Conservation (phyloP, 2,797 vertebrate genomes). For the Dryobates pubescens region DNA sequence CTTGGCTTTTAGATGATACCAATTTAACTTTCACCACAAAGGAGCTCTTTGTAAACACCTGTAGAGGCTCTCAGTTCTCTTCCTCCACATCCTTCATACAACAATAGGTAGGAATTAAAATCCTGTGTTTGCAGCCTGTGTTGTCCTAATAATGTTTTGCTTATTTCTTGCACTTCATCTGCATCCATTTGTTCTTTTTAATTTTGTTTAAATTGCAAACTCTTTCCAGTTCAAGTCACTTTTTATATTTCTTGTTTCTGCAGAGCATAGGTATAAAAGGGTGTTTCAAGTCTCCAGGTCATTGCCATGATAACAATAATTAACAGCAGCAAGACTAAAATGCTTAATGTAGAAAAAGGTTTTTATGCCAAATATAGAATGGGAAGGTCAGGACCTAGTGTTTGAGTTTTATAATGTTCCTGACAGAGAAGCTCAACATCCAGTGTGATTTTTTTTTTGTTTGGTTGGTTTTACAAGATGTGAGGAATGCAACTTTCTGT, state of each 20-base stretch:
- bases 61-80: background rate
- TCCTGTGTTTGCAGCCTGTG: background rate
- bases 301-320: background rate
- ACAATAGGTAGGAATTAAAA: background rate
- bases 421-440: background rate
- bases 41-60: background rate
- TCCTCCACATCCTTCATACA: background rate
- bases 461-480: background rate
- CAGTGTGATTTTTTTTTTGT: background rate
- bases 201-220: background rate
- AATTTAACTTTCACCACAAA: background rate
- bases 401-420: background rate
- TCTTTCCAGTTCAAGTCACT: background rate
- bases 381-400: background rate
- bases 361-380: background rate
- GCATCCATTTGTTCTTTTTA: background rate
- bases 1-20: background rate
- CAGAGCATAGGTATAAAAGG: background rate
- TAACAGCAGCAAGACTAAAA: background rate
- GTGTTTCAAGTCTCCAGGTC: background rate
- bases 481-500: background rate
- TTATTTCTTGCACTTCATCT: background rate
- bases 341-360: background rate
- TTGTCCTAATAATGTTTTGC: background rate
- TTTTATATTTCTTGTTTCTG: background rate